Base-by-base conservation (phyloP, 2,113 vertebrate species). In the Poecile atricapillus region DNA sequence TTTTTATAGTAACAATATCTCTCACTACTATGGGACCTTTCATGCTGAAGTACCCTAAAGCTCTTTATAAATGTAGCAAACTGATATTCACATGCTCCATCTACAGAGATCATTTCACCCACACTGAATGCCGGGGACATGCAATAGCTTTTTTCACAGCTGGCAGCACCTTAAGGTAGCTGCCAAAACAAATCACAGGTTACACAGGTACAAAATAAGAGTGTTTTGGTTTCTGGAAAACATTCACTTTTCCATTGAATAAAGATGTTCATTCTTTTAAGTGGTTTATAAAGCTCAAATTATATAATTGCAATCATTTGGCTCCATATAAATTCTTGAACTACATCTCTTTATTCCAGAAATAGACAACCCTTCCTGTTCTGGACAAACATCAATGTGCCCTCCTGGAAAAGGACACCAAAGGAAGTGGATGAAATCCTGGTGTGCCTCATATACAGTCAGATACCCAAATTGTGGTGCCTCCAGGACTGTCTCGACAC, bases 1-100 rank as follows among this genome's bases (percentile, higher is more conserved):
- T 93, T 97, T 96, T 95, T 92, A 96, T 96, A 89, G 94, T 93
- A 96, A 96, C 94, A 94, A 90, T 96, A 93, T 96, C 96, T 95
- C 93, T 95, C 75, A 18, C 60, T 81, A 76, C 83, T 90, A 90
- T 81, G 74, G 92, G 76, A 90, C 90, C 86, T 94, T 95, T 95
- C 94, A 89, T 87, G 49, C 83, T 58, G 71, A 96, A 97, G 83
- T 94, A 96, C 92, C 83, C 90, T 94, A 90, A 95, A 96, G 92
- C 92, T 93, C 92, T 87, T 89, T 87, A 84, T 94, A 84, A 96
- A 96, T 50, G 90, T 87, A 96, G 91, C 83, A 92, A 94, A 89
- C 96, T 73, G 80, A 97, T 95, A 96, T 84, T 94, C 93, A 94
- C 62, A 78, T 92, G 62, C 92, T 94, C 94, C 90, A 94, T 95